Evolutionary conservation across 2,797 vertebrate genomes (phyloP), one percentile per base, ranked within the genome.

Genomic region (Valencia hispanica): DNA sequence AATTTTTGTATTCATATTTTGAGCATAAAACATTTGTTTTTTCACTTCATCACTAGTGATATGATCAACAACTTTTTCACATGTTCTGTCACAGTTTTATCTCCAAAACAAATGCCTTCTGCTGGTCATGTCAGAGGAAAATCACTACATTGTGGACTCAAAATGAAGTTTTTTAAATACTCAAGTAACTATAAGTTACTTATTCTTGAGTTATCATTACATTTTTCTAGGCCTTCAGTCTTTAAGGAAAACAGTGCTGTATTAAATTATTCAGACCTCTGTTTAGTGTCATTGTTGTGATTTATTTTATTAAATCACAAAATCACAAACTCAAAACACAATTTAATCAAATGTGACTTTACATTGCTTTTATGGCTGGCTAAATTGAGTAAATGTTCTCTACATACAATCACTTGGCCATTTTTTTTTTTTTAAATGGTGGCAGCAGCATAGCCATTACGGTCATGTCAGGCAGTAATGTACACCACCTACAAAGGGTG

Each of bases 401-500:
- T 11, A 61, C 30, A 32, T 2, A 34, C 27, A 65, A 45, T 76
- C 73, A 63, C 27, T 15, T 47, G 72, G 32, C 69, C 39, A 39
- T 75, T 41, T 43, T 43, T 79, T 53, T n/a, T 5, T 53, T 51
- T 65, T 83, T 79, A 78, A 57, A 65, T 53, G 78, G 32, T 61
- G 74, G 80, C 47, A 79, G 73, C 51, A 74, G 81, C 77, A 72
- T 18, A 59, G 53, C 74, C 70, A 71, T 6, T 76, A 70, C 83
- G 77, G 86, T 90, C 84, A 82, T 83, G 87, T 87, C 78, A 89
- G 72, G 41, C 53, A 17, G 80, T 83, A 84, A 88, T 81, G 82
- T 75, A 84, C 61, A 77, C 81, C 85, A 78, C 79, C 79, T 87
- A 47, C 70, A 77, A 85, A 70, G 77, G 91, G 86, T 88, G 82